Conservation (phyloP, 2,113 vertebrate genomes). For the Erpornis zantholeuca region DNA sequence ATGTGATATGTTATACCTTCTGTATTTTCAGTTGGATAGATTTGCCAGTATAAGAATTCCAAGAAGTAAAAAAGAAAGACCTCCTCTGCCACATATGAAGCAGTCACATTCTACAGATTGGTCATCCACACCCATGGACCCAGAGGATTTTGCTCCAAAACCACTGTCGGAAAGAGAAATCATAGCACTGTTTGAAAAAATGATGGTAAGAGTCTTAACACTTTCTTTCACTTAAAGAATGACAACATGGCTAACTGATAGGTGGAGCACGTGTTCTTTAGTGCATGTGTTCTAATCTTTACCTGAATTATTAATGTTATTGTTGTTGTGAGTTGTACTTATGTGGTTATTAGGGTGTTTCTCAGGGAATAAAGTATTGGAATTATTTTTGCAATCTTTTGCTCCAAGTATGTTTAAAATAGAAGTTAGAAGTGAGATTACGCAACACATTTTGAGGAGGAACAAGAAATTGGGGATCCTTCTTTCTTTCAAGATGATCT, state of each 20-base stretch:
- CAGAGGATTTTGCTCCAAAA: background rate
- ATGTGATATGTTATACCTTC: background rate
- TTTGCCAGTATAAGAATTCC: constrained; percentile 64
- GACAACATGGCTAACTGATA: background rate
- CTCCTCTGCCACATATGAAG: constrained; percentile 15
- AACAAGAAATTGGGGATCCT: background rate
- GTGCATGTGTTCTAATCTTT: background rate
- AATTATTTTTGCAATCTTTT: background rate
- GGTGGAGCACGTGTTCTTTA: background rate
- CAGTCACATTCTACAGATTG: constrained; percentile 36
- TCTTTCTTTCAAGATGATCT: background rate
- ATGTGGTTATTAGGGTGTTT: background rate
- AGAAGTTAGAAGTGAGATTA: background rate
- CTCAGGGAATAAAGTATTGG: background rate
- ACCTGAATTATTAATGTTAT: background rate
- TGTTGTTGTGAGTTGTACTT: background rate
- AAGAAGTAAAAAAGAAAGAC: constrained; percentile 57
- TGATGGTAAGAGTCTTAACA: constrained; percentile 38
- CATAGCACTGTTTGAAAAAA: constrained; percentile 53
- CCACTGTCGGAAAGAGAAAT: constrained; percentile 42
- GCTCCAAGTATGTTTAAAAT: background rate
- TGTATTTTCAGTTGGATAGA: constrained; percentile 57
- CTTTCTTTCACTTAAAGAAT: background rate
- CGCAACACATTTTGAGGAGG: background rate
- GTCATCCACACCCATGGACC: background rate